Percentiles rank a stretch among this genome's conserved stretches.
These are phyloP conservation scores for Mareca penelope DNA, from an alignment of 2,797 vertebrate genomes.

Conservation along the genomic window DNA sequence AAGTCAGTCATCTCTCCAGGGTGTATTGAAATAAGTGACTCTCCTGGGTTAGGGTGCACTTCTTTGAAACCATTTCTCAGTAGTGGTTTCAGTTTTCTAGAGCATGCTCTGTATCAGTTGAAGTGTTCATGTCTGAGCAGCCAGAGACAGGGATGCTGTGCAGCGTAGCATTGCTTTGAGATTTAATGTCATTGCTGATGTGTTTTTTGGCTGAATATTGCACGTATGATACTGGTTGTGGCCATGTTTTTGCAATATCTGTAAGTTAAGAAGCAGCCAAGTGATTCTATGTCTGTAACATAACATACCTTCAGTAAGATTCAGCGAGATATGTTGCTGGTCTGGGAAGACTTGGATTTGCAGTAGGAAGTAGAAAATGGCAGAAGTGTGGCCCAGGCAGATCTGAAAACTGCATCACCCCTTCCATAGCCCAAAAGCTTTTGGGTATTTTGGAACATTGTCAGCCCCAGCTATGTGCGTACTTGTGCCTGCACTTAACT, in stretches of 20 bases:
- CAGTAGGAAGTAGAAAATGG: background rate
- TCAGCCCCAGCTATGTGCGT: background rate
- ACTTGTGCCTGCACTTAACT: background rate
- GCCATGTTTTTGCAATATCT: background rate
- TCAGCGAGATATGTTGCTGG: background rate
- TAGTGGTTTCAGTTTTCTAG: slow-evolving; percentile 40
- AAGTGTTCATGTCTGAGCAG: background rate
- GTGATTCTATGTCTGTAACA: background rate
- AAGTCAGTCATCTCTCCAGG: slow-evolving; percentile 22
- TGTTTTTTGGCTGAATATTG: background rate
- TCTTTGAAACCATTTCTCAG: slow-evolving; percentile 41
- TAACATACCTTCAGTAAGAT: background rate
- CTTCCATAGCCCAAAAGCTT: background rate
- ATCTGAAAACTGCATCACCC: background rate
- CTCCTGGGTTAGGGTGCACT: slow-evolving; percentile 32
- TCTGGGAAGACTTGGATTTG: background rate
- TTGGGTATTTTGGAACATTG: background rate
- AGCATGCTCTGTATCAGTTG: background rate
- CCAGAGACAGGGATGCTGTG: background rate
- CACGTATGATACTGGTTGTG: background rate
- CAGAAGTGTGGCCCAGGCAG: background rate
- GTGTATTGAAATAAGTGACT: slow-evolving; percentile 31
- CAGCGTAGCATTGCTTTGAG: background rate
- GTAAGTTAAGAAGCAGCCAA: background rate
- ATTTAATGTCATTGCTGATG: background rate